phyloP scores from a whole-genome alignment of 2,797 vertebrate genomes.

The Danio jaintianensis region DNA sequence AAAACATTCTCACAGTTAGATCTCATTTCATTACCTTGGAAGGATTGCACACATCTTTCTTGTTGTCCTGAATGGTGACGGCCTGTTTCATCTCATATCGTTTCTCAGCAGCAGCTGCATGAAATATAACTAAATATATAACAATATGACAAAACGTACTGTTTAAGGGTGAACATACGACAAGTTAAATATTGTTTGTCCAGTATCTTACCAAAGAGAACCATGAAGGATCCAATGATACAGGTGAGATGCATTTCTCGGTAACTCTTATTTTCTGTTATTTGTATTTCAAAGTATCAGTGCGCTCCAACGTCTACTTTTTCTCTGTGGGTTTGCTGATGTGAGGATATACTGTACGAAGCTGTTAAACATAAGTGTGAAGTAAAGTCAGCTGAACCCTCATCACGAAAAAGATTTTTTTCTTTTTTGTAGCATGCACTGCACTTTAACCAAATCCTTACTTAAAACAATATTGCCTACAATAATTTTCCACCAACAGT shows the following conservation, averaged over 20 bases:
- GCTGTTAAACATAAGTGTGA: conserved; percentile 4
- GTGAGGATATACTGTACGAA: not conserved
- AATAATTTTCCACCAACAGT: no score
- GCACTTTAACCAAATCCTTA: no score
- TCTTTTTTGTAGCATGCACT: no score
- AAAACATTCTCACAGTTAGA: not conserved
- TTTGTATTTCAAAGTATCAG: not conserved
- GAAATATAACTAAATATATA: not conserved
- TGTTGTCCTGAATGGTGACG: not conserved
- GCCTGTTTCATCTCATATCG: not conserved
- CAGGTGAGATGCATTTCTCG: not conserved
- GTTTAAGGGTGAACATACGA: not conserved
- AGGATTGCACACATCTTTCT: not conserved
- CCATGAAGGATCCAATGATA: not conserved
- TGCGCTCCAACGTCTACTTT: not conserved
- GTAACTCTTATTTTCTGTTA: not conserved
- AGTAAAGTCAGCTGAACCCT: not conserved
- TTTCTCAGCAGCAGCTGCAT: conserved; percentile 8
- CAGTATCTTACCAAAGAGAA: conserved; percentile 10
- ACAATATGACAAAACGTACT: not conserved
- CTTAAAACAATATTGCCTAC: no score
- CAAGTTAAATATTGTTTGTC: not conserved
- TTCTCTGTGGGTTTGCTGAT: conserved; percentile 10
- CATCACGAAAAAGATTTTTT: no score
- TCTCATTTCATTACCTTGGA: conserved; percentile 21